Conservation (phyloP, 1,140 invertebrate species). For the Camponotus pennsylvanicus region DNA sequence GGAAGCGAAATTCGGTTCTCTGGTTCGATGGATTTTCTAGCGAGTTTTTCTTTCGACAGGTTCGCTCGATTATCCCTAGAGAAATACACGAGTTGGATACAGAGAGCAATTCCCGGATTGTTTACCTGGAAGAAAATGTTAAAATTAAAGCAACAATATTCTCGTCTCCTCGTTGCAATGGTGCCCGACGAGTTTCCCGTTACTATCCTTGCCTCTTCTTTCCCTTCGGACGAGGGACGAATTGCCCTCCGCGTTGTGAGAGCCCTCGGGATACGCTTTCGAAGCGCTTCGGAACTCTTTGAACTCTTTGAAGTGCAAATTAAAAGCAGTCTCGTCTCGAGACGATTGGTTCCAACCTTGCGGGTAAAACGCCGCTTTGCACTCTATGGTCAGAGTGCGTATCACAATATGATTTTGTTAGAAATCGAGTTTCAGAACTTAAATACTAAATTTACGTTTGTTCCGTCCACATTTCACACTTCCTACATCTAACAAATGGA, state of each 20-base stretch:
- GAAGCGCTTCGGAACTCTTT: conserved; percentile 14
- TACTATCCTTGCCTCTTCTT: conserved; percentile 9
- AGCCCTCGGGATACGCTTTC: conserved; percentile 46
- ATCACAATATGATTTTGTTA: not conserved
- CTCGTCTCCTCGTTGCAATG: conserved; percentile 3
- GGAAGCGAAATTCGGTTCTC: conserved; percentile 42
- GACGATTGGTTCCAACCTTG: conserved; percentile 27
- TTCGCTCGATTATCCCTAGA: conserved; percentile 64
- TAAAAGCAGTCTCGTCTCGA: conserved; percentile 33
- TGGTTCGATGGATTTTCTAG: conserved; percentile 41
- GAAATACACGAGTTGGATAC: conserved; percentile 68
- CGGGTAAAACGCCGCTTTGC: not conserved
- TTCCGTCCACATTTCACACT: not conserved
- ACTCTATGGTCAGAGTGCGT: not conserved
- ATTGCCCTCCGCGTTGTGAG: conserved; percentile 24
- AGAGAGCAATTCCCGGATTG: conserved; percentile 72
- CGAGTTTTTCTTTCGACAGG: not conserved
- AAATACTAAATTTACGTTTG: not conserved
- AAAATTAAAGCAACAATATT: conserved; percentile 69
- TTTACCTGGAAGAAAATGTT: conserved; percentile 68
- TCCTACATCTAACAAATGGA: not conserved
- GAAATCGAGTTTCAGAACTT: not conserved
- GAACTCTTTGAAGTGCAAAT: conserved; percentile 52
- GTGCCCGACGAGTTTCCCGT: conserved; percentile 24
- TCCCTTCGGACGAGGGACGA: conserved; percentile 9